Evolutionary conservation across 2,797 vertebrate genomes (phyloP), one percentile per base, ranked within the genome.

Genomic region (Sebastes nivosus): DNA sequence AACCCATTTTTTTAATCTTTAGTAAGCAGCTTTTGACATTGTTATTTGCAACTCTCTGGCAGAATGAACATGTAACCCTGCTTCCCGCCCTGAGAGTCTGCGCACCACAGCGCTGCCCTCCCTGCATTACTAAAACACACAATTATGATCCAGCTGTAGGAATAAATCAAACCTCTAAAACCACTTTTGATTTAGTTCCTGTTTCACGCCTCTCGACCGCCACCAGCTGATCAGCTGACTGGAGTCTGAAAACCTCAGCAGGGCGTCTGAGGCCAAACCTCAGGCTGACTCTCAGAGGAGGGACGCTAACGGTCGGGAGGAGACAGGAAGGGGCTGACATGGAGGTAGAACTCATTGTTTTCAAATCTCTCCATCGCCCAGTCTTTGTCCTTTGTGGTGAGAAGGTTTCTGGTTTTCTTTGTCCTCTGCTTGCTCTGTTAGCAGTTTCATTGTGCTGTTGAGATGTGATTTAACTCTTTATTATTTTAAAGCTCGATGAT

Each of bases 271-370:
- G 16, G 66, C 69, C 81, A 88, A 83, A 83, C 86, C 83, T 82
- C 84, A 85, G 69, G 1, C 64, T 36, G 75, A 71, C 67, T 58
- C 38, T 2, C 24, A 8, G 65, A 59, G 69, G 77, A 38, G 54
- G 32, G 58, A 61, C 2, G 50, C 57, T 81, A 80, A 89, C 57
- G 76, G 71, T 64, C n/a, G 87, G 87, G 86, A 84, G 80, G 61
- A 60, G 73, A 71, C 16, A 68, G 79, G 42, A 75, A 80, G 83
- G 64, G 76, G 88, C 60, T n/a, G 46, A 66, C 52, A 12, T 16
- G 38, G 74, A 80, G 66, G 72, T 38, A n/a, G n/a, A 61, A 27
- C 4, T 24, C 72, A 88, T 90, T 89, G 90, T 91, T 80, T 71
- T 61, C 5, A 30, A n/a, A 27, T 65, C 20, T 70, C 67, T 67